Evolutionary conservation across 2,797 vertebrate genomes (phyloP).

Genomic region (Danio choprae): DNA sequence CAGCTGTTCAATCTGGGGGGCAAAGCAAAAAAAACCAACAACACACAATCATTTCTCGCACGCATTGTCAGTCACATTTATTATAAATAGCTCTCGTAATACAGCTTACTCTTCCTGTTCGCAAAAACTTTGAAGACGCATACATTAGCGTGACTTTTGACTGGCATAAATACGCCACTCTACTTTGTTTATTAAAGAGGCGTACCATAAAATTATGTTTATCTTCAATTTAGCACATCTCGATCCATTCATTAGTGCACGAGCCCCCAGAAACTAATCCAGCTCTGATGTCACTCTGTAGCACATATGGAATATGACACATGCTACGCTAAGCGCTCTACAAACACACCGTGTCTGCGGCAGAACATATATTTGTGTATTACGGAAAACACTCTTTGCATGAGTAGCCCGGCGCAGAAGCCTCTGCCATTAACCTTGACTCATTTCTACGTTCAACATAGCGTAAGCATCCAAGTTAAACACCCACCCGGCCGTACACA

Average conservation of each 20-base stretch:
- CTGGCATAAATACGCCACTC: slow-evolving; percentile 6
- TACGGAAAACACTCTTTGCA: slow-evolving; percentile 14
- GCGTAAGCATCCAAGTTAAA: slow-evolving; percentile 40
- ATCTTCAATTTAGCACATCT: neutral
- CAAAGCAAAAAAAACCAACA: slow-evolving; percentile 29
- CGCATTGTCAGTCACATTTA: slow-evolving; percentile 30
- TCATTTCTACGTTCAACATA: slow-evolving; percentile 1
- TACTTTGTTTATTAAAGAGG: slow-evolving; percentile 7
- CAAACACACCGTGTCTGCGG: slow-evolving; percentile 30
- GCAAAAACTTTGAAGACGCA: slow-evolving; percentile 24
- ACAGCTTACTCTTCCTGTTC: slow-evolving; percentile 5
- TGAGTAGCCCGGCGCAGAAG: slow-evolving; percentile 12
- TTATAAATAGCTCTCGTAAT: slow-evolving; percentile 21
- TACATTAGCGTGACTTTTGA: neutral
- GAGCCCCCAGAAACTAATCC: neutral
- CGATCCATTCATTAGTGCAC: slow-evolving; percentile 39
- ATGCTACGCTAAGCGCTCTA: slow-evolving; percentile 10
- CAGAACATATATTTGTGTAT: slow-evolving; percentile 21
- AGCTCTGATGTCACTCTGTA: neutral
- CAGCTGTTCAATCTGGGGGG: slow-evolving; percentile 48
- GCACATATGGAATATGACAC: slow-evolving; percentile 20
- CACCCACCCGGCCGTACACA: slow-evolving; percentile 38
- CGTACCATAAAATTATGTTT: neutral
- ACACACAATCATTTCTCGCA: slow-evolving; percentile 11
- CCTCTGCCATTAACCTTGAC: slow-evolving; percentile 41